These are phyloP conservation scores for Melanotaenia trifasciata DNA, from an alignment of 2,797 vertebrate species.

Conservation along the genomic window DNA sequence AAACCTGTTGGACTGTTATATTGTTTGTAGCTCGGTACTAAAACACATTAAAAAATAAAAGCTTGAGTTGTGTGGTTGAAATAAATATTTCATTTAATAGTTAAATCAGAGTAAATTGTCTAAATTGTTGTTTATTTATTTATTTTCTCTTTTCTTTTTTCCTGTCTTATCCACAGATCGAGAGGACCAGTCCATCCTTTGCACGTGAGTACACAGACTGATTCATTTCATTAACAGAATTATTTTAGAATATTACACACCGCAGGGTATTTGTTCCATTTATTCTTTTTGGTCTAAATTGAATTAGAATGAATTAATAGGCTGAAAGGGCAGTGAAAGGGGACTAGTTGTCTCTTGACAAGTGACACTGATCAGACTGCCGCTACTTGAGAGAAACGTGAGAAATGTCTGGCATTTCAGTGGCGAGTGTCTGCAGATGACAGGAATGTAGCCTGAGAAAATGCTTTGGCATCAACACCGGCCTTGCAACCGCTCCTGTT, in stretches of 20 bases:
- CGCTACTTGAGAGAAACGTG: constrained; percentile 36
- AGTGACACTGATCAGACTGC: constrained; percentile 35
- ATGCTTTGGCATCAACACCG: constrained; percentile 34
- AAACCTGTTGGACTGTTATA: background rate
- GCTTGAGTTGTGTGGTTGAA: background rate
- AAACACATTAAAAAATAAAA: too few relatives aligned
- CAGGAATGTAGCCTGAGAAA: constrained; percentile 53
- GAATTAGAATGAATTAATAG: background rate
- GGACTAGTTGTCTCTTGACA: background rate
- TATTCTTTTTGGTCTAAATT: constrained; percentile 12
- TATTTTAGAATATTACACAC: constrained; percentile 4
- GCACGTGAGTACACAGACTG: constrained; percentile 90
- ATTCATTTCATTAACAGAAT: background rate
- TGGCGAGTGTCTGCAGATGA: constrained; percentile 56
- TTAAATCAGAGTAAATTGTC: too few relatives aligned
- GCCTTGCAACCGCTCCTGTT: background rate
- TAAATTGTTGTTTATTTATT: background rate
- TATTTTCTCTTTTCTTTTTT: background rate
- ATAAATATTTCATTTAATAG: background rate
- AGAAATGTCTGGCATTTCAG: constrained; percentile 47
- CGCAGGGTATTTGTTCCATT: constrained; percentile 9
- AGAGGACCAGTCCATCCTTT: constrained; percentile 99
- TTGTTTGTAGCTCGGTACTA: background rate
- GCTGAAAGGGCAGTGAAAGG: background rate
- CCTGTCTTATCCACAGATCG: constrained; percentile 85